Percentiles rank a stretch among this genome's conserved stretches.
These are phyloP conservation scores for Polyommatus iphigenia DNA, from an alignment of 2,888 invertebrate species.

Conservation along the genomic window DNA sequence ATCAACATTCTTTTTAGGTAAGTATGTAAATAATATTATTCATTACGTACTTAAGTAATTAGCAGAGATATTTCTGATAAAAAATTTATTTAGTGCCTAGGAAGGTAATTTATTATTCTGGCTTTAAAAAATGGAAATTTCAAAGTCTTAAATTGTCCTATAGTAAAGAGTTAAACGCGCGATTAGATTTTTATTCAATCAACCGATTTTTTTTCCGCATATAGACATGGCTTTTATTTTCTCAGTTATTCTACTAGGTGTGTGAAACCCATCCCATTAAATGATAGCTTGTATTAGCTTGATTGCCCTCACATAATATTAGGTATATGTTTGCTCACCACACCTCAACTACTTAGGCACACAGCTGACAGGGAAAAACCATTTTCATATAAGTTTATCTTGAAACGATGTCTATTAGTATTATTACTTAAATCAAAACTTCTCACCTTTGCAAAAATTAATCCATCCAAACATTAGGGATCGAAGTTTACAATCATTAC, in stretches of 20 bases:
- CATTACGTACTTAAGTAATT: too few relatives aligned
- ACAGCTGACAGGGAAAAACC: neutral
- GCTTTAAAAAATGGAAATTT: neutral
- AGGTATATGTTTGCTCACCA: slow-evolving; percentile 32
- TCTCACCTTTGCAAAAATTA: neutral
- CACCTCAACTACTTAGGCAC: slow-evolving; percentile 32
- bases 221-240: neutral
- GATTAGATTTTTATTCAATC: neutral
- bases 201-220: too few relatives aligned
- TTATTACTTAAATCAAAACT: neutral
- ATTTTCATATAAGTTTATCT: neutral
- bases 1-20: neutral
- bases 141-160: neutral
- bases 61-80: neutral
- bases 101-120: neutral
- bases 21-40: too few relatives aligned
- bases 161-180: neutral
- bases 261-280: slow-evolving; percentile 45
- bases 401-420: neutral
- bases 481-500: neutral
- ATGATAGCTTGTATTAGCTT: slow-evolving; percentile 40
- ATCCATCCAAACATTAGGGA: neutral
- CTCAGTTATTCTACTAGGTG: neutral
- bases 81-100: neutral
- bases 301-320: slow-evolving; percentile 44